These are phyloP conservation scores for Crenuchus spilurus DNA, from an alignment of 2,797 vertebrate genomes.

Conservation along the genomic window DNA sequence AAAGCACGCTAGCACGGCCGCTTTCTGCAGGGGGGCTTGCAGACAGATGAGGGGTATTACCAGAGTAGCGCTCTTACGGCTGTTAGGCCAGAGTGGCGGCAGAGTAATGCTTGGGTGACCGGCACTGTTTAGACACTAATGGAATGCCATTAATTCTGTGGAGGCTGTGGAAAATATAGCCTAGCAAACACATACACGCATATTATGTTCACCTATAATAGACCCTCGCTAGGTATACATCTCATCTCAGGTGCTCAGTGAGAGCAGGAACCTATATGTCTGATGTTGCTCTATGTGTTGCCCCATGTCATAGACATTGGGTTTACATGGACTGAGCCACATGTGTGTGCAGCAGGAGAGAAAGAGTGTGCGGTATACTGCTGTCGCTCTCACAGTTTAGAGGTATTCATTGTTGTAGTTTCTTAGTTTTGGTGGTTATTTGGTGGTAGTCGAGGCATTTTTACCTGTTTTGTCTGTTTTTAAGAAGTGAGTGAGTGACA, in stretches of 20 bases:
- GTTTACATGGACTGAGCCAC: too few relatives aligned
- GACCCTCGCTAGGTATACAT: background rate
- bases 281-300: too few relatives aligned
- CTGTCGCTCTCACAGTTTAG: too few relatives aligned
- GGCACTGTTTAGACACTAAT: constrained; percentile 44
- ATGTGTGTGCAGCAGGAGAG: too few relatives aligned
- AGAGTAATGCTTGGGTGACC: constrained; percentile 40
- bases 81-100: constrained; percentile 23
- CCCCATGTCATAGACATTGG: too few relatives aligned
- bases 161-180: constrained; percentile 14
- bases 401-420: too few relatives aligned
- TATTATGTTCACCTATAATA: background rate
- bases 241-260: background rate
- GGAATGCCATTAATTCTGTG: constrained; percentile 31
- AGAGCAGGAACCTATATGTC: background rate
- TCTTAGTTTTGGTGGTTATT: too few relatives aligned
- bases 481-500: too few relatives aligned
- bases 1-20: constrained; percentile 33
- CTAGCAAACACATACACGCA: background rate
- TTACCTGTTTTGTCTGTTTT: too few relatives aligned
- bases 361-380: too few relatives aligned
- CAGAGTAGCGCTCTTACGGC: constrained; percentile 4
- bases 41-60: constrained; percentile 47
- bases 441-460: too few relatives aligned
- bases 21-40: constrained; percentile 15